These are phyloP conservation scores for Mizuhopecten yessoensis DNA, from an alignment of 1,140 invertebrate genomes.

Conservation along the genomic window DNA sequence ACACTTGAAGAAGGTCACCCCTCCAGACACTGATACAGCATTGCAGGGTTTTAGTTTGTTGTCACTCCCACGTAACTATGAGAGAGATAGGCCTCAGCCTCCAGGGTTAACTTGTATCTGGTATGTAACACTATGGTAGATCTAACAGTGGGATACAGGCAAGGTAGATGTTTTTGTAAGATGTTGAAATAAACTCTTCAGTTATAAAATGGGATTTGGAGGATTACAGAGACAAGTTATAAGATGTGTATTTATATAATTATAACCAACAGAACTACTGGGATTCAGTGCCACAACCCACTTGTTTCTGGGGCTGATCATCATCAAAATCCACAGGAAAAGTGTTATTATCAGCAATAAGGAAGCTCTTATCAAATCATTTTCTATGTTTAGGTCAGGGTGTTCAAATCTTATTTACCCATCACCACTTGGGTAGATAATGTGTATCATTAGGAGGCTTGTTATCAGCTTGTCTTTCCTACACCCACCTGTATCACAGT, in stretches of 20 bases:
- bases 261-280: not conserved
- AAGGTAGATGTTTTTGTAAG: not conserved
- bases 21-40: no score
- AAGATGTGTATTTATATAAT: not conserved
- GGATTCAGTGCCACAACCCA: not conserved
- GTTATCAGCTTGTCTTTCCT: not conserved
- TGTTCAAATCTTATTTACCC: slow-evolving; percentile 37
- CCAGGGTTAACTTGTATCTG: not conserved
- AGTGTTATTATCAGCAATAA: not conserved
- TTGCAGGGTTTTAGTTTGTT: no score
- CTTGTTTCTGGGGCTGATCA: slow-evolving; percentile 2
- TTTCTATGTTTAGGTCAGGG: slow-evolving; percentile 32
- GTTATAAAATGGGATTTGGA: not conserved
- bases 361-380: not conserved
- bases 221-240: not conserved
- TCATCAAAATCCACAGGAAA: not conserved
- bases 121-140: not conserved
- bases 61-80: not conserved
- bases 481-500: not conserved
- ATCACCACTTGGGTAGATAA: slow-evolving; percentile 36
- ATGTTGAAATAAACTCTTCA: no score
- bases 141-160: not conserved
- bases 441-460: slow-evolving; percentile 20
- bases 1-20: no score
- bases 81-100: not conserved